These are phyloP conservation scores for Mustela lutreola DNA, from an alignment of 2,113 vertebrate species.

Conservation along the genomic window DNA sequence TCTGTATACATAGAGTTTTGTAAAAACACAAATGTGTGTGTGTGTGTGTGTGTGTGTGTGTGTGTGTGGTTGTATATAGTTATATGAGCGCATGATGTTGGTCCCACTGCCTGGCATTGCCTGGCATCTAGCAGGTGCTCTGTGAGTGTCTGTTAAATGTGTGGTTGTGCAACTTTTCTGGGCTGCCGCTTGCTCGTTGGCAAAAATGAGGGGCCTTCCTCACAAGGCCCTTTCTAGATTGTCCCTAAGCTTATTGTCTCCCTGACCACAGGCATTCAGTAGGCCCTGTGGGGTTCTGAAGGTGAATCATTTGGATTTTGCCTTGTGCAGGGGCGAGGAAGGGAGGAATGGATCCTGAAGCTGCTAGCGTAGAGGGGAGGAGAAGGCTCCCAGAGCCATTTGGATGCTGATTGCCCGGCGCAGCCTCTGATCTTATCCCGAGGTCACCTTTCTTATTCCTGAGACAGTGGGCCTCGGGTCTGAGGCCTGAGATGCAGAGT, in stretches of 20 bases:
- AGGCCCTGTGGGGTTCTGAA: not conserved
- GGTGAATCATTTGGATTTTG: not conserved
- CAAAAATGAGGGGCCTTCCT: not conserved
- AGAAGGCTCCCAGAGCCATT: not conserved
- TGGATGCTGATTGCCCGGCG: not conserved
- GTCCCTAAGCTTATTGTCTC: not conserved
- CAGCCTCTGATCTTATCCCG: not conserved
- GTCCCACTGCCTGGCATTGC: not conserved
- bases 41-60: too few species aligned
- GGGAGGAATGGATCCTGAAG: not conserved
- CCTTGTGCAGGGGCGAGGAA: not conserved
- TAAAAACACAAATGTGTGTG: not conserved
- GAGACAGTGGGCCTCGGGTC: not conserved
- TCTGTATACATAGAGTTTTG: not conserved
- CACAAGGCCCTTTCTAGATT: not conserved
- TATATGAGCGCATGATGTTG: not conserved
- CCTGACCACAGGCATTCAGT: not conserved
- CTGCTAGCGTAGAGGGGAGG: not conserved
- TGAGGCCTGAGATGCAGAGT: not conserved
- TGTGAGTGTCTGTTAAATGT: not conserved
- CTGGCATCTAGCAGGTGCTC: not conserved
- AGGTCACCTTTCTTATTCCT: not conserved
- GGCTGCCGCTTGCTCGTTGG: not conserved
- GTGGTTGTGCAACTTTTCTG: not conserved
- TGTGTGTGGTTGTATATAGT: not conserved